Percentiles rank a stretch among this genome's conserved stretches.
phyloP scores from a whole-genome alignment of 2,113 vertebrate species.

The Cathartes aura region DNA sequence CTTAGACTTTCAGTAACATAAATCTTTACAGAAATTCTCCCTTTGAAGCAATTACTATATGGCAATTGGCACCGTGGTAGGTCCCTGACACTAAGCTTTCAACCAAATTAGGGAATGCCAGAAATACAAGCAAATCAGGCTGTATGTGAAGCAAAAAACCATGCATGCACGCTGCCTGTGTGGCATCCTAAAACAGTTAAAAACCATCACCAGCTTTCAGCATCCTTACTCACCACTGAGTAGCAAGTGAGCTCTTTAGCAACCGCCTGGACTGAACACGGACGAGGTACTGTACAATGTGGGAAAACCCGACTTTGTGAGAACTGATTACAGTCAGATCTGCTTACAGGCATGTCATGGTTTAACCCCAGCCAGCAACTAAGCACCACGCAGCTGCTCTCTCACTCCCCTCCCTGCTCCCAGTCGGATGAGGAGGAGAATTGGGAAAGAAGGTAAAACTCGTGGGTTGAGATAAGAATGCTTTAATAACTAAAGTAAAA shows the following conservation, averaged over 20 bases:
- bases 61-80: background rate
- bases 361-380: too few species aligned
- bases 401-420: too few species aligned
- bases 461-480: too few species aligned
- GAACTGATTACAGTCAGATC: rapidly evolving
- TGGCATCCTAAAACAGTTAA: background rate
- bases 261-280: background rate
- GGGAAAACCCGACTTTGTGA: background rate
- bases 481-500: too few species aligned
- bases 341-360: background rate
- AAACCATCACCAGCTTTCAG: background rate
- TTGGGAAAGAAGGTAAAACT: too few species aligned
- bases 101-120: background rate
- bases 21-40: background rate
- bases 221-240: background rate
- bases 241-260: background rate
- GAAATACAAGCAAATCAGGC: background rate
- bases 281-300: background rate
- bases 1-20: background rate
- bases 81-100: background rate
- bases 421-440: too few species aligned
- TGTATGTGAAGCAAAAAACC: background rate
- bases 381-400: too few species aligned
- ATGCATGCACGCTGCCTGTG: rapidly evolving
- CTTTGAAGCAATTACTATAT: background rate